A percentile compares a stretch with the other conserved stretches of the same genome.
Evolutionary conservation across 2,113 vertebrate genomes (phyloP).

Genomic region (Bambusicola thoracicus): DNA sequence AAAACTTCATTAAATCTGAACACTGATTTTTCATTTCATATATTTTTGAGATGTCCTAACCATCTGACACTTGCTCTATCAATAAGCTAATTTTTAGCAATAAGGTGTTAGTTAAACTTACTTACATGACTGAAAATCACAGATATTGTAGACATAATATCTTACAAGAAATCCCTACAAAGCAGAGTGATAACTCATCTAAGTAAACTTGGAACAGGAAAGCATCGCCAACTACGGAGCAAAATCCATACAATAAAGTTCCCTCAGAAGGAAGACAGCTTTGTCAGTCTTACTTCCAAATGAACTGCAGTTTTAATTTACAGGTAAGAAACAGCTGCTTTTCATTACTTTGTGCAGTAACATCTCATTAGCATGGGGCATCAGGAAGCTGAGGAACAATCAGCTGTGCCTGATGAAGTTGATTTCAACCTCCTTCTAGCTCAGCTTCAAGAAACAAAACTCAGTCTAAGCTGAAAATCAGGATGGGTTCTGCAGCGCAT

Average conservation of each 20-base stretch:
- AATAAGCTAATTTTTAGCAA: not conserved
- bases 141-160: not conserved
- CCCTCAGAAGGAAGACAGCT: not conserved
- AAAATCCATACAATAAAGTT: not conserved
- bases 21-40: not conserved
- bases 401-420: not conserved
- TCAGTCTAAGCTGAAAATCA: not conserved
- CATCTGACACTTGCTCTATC: not conserved
- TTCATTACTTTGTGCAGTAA: not conserved
- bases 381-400: not conserved
- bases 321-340: conserved; percentile 3
- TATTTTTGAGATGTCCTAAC: not conserved
- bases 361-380: not conserved
- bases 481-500: not conserved
- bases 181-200: not conserved
- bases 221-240: not conserved
- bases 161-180: not conserved
- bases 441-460: not conserved
- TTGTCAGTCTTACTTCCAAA: not conserved
- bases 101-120: not conserved
- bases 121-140: not conserved
- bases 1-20: conserved; percentile 19
- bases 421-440: not conserved
- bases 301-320: not conserved
- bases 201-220: not conserved